phyloP scores from a whole-genome alignment of 2,888 invertebrate species.

The Hyalella azteca region DNA sequence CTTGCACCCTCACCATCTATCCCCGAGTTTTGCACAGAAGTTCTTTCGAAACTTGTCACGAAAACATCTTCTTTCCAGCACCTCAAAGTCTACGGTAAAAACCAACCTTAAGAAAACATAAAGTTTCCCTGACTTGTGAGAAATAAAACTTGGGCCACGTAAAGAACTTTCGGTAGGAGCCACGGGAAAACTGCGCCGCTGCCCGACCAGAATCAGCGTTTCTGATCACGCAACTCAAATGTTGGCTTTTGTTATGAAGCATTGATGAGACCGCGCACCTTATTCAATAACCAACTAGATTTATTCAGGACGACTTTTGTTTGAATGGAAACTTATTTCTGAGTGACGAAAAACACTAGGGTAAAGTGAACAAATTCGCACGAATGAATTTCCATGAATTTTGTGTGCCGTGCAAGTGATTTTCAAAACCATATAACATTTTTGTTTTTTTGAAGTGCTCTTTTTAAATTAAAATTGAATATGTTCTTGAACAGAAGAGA shows the following conservation, averaged over 20 bases:
- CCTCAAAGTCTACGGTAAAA: slow-evolving; percentile 23
- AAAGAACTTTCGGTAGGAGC: background rate
- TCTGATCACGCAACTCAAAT: background rate
- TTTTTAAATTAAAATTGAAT: no score
- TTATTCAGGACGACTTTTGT: background rate
- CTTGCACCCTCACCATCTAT: no score
- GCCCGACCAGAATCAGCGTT: background rate
- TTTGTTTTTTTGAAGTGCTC: no score
- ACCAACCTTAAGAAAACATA: slow-evolving; percentile 27
- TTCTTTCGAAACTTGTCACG: slow-evolving; percentile 23
- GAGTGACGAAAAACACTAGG: no score
- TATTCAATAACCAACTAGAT: background rate
- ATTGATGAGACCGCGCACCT: background rate
- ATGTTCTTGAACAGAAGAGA: no score
- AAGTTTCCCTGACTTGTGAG: slow-evolving; percentile 3
- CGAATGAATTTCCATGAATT: no score
- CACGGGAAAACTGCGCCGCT: background rate
- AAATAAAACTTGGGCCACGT: background rate
- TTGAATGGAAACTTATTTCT: background rate
- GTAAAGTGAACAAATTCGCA: no score
- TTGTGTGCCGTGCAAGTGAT: no score
- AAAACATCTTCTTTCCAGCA: slow-evolving; percentile 33
- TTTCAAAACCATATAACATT: no score
- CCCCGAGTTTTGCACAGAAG: slow-evolving; percentile 11
- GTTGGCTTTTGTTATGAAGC: slow-evolving; percentile 5